These are phyloP conservation scores for Congeria kusceri DNA, from an alignment of 2,888 invertebrate genomes.

Conservation along the genomic window DNA sequence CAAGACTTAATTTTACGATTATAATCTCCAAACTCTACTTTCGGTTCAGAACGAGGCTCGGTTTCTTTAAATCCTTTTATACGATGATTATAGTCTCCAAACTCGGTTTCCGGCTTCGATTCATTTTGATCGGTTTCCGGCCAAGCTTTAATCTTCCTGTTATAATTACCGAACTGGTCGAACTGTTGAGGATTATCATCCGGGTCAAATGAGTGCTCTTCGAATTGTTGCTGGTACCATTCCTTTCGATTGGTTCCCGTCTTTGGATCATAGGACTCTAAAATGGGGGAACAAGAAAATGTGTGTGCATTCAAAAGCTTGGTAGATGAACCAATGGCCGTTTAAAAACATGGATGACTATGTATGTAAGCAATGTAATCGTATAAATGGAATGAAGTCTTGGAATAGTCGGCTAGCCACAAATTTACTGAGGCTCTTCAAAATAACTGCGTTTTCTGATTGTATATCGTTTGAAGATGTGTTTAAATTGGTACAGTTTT, in stretches of 20 bases:
- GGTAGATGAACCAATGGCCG: too few relatives aligned
- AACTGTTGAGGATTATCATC: constrained; percentile 18
- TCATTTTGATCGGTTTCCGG: constrained; percentile 23
- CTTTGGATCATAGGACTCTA: constrained; percentile 35
- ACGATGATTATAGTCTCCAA: constrained; percentile 74
- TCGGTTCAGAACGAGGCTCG: constrained; percentile 4
- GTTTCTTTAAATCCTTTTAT: constrained; percentile 71
- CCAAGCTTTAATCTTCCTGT: constrained; percentile 29
- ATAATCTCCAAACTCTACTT: constrained; percentile 67
- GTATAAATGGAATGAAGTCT: too few relatives aligned
- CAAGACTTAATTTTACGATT: constrained; percentile 76
- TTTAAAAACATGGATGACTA: too few relatives aligned
- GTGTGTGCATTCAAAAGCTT: too few relatives aligned
- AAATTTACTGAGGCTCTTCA: too few relatives aligned
- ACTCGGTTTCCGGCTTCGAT: constrained; percentile 33
- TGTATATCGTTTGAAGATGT: too few relatives aligned
- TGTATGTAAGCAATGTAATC: too few relatives aligned
- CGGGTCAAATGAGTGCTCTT: constrained; percentile 29
- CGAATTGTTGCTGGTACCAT: constrained; percentile 30
- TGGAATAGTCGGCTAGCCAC: too few relatives aligned
- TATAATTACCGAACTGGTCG: constrained; percentile 40
- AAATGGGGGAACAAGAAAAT: neutral
- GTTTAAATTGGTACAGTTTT: too few relatives aligned
- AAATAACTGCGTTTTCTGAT: too few relatives aligned
- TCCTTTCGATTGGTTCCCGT: constrained; percentile 29